Percentiles rank a stretch among this genome's conserved stretches.
phyloP scores from a whole-genome alignment of 2,888 invertebrate genomes.

The Tetramorium bicarinatum region DNA sequence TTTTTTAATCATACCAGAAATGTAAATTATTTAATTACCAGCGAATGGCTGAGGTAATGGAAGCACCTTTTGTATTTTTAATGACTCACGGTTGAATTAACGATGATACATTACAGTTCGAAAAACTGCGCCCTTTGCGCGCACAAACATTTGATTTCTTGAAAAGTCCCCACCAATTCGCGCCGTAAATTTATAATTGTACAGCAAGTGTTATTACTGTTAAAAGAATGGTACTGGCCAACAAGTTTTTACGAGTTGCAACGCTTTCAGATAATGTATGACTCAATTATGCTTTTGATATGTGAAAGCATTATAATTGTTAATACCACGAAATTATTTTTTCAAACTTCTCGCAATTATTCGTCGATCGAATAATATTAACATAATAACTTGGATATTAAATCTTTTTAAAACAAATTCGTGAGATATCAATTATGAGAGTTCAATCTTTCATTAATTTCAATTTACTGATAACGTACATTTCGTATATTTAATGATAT shows the following conservation, averaged over 20 bases:
- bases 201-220: slow-evolving; percentile 7
- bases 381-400: background rate
- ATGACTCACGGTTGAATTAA: slow-evolving; percentile 47
- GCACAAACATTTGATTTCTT: slow-evolving; percentile 6
- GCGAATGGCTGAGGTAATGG: slow-evolving; percentile 27
- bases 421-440: background rate
- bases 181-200: slow-evolving; percentile 16
- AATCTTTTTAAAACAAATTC: slow-evolving; percentile 1
- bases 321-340: background rate
- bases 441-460: background rate
- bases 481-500: background rate
- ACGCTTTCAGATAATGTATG: background rate
- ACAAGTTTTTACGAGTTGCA: background rate
- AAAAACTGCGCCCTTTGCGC: slow-evolving; percentile 27
- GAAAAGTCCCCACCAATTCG: slow-evolving; percentile 23
- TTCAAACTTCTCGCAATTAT: background rate
- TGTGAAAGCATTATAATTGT: background rate
- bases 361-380: background rate
- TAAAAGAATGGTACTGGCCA: background rate
- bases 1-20: slow-evolving; percentile 51
- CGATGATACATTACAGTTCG: slow-evolving; percentile 34
- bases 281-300: slow-evolving; percentile 11
- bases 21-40: slow-evolving; percentile 57
- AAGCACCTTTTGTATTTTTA: slow-evolving; percentile 53
- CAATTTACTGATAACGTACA: background rate